Percentiles rank a stretch among this genome's conserved stretches.
Evolutionary conservation across 2,888 invertebrate genomes (phyloP).

Genomic region (Lasioglossum calceatum): DNA sequence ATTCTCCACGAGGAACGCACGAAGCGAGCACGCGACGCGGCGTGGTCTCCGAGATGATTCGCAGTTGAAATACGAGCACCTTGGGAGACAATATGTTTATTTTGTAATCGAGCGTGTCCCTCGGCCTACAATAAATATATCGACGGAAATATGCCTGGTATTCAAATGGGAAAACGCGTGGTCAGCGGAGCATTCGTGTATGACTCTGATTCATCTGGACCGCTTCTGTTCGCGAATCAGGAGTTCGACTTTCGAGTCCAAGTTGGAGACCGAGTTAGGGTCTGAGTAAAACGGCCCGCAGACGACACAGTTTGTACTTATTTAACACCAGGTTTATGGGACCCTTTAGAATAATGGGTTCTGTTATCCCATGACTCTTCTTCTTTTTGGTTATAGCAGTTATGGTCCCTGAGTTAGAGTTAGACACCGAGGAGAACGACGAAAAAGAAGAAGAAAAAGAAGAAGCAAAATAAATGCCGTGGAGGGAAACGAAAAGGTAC

Average conservation of each 20-base stretch:
- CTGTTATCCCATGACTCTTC: no score
- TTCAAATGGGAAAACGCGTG: slow-evolving; percentile 48
- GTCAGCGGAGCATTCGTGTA: slow-evolving; percentile 24
- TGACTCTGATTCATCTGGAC: slow-evolving; percentile 56
- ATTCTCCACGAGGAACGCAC: neutral
- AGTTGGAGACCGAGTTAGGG: no score
- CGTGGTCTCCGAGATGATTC: neutral
- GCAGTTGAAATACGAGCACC: slow-evolving; percentile 15
- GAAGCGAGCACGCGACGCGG: neutral
- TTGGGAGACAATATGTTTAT: slow-evolving; percentile 55
- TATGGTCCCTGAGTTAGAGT: neutral
- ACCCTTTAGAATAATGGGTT: no score
- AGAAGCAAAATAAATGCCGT: neutral
- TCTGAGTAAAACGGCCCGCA: no score
- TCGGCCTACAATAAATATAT: slow-evolving; percentile 65
- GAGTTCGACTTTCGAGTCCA: neutral
- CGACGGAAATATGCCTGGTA: slow-evolving; percentile 65
- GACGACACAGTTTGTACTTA: neutral
- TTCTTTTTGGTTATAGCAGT: no score
- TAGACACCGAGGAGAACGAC: neutral
- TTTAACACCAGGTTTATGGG: no score
- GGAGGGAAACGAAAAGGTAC: neutral
- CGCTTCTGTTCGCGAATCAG: neutral
- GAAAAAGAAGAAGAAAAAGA: neutral
- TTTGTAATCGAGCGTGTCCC: slow-evolving; percentile 56